Evolutionary conservation across 2,888 invertebrate species (phyloP), one percentile per base, ranked within the genome.

Genomic region (Nomada fabriciana): DNA sequence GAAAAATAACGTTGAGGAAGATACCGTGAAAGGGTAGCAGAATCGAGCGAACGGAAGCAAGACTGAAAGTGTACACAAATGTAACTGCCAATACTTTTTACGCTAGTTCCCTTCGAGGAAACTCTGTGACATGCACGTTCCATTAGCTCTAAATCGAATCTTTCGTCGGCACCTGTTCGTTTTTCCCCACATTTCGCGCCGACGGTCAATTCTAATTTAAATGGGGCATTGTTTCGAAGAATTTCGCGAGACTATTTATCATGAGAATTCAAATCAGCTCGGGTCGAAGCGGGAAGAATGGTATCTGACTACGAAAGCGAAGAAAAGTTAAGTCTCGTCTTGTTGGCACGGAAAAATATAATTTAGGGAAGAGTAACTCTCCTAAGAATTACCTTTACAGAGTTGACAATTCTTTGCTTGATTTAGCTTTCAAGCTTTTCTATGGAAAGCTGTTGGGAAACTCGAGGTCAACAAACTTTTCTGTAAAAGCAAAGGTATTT

Each of bases 81-180:
- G 78, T 68, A 78, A 75, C 77, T 69, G 69, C 23, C 69, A 43
- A 79, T 70, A 69, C 64, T 64, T 76, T 76, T 68, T 70, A 50
- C 23, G 20, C n/a, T 23, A 10, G 52, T 65, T 47, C 20, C n/a
- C 77, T 64, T 60, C 57, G 59, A 76, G 43, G 53, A 65, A 70
- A 76, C 69, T 70, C 64, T 13, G 76, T 43, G 64, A 76, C 77
- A 79, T 23, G 69, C 65, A 76, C 68, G 69, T 76, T 79, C 79
- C 79, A 76, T 76, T 79, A 76, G 64, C 69, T 70, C 59, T 64
- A 70, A 79, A 79, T 76, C 69, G 79, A 79, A 79, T 76, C 69
- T 43, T 79, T 79, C 77, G 79, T 57, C 47, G 59, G 53, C 77
- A 79, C 77, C 77, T 79, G 79, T 43, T 70, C 71, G 18, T 52